Conservation (phyloP, 2,113 vertebrate genomes). For the Scomber colias region DNA sequence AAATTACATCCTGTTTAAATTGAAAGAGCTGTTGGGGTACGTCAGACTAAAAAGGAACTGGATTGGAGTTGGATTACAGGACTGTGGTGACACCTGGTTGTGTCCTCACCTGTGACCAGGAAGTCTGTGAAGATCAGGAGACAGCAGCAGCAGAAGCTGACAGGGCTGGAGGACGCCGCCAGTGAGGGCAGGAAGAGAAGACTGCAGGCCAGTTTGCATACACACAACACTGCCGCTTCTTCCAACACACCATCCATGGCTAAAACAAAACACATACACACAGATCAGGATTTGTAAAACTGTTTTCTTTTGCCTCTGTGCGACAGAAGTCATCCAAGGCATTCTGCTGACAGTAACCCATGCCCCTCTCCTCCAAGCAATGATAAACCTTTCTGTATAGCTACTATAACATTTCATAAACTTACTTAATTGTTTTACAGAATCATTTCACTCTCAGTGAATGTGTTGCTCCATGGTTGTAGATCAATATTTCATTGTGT, state of each 20-base stretch:
- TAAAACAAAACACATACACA: slow-evolving; percentile 21
- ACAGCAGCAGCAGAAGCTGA: slow-evolving; percentile 81
- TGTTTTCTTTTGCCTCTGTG: slow-evolving; percentile 38
- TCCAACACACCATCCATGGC: slow-evolving; percentile 83
- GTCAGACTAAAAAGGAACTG: neutral
- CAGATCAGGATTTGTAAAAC: neutral
- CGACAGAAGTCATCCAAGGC: slow-evolving; percentile 22
- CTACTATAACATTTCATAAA: neutral
- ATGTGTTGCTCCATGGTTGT: neutral
- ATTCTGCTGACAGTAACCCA: slow-evolving; percentile 5
- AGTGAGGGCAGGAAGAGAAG: slow-evolving; percentile 73
- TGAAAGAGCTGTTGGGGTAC: neutral
- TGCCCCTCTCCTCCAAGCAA: no score
- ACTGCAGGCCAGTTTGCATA: slow-evolving; percentile 77
- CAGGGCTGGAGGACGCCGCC: slow-evolving; percentile 54
- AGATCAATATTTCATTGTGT: slow-evolving; percentile 64
- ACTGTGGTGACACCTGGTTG: neutral
- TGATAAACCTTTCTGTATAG: neutral
- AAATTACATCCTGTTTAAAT: no score
- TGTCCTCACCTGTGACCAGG: slow-evolving; percentile 78
- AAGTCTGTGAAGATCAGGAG: slow-evolving; percentile 86
- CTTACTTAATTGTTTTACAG: neutral
- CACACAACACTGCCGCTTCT: slow-evolving; percentile 66
- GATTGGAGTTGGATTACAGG: neutral
- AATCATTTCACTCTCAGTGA: neutral